A percentile compares a stretch with the other conserved stretches of the same genome.
phyloP scores from a whole-genome alignment of 2,888 invertebrate species.

The Catocala fraxini region DNA sequence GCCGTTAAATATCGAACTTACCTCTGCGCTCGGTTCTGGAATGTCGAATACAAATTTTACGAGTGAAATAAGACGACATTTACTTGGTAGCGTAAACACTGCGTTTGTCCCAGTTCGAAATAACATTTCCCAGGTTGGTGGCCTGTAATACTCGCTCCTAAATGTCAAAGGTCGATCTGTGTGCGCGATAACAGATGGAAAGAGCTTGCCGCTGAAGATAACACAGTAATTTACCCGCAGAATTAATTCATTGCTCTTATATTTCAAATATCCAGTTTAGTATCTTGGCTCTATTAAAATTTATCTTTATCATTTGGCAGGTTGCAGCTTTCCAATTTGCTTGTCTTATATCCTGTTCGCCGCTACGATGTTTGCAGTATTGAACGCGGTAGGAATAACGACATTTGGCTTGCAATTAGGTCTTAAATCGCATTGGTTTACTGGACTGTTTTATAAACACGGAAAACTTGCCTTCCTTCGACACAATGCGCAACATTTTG shows the following conservation, averaged over 20 bases:
- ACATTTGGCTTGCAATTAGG: slow-evolving; percentile 13
- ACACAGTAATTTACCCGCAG: slow-evolving; percentile 20
- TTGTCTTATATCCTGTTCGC: slow-evolving; percentile 22
- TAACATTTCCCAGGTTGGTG: slow-evolving; percentile 69
- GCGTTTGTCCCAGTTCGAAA: slow-evolving; percentile 63
- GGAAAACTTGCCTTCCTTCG: slow-evolving; percentile 5
- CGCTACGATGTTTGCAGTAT: slow-evolving; percentile 24
- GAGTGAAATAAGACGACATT: slow-evolving; percentile 48
- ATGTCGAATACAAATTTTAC: slow-evolving; percentile 28
- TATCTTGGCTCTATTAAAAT: no score
- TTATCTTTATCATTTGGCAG: slow-evolving; percentile 20
- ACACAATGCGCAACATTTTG: background rate
- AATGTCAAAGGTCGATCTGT: slow-evolving; percentile 74
- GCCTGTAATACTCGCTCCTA: slow-evolving; percentile 60
- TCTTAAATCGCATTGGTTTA: slow-evolving; percentile 3
- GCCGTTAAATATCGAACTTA: slow-evolving; percentile 38
- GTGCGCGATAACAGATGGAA: slow-evolving; percentile 58
- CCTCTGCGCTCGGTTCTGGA: slow-evolving; percentile 19
- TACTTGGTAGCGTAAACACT: slow-evolving; percentile 39
- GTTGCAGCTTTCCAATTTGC: slow-evolving; percentile 29
- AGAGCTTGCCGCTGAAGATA: slow-evolving; percentile 38
- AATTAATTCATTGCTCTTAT: slow-evolving; percentile 41
- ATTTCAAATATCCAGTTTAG: slow-evolving; percentile 15
- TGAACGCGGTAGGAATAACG: slow-evolving; percentile 10
- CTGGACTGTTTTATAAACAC: slow-evolving; percentile 8